Conservation (phyloP, 2,113 vertebrate species). For the Callorhinus ursinus region DNA sequence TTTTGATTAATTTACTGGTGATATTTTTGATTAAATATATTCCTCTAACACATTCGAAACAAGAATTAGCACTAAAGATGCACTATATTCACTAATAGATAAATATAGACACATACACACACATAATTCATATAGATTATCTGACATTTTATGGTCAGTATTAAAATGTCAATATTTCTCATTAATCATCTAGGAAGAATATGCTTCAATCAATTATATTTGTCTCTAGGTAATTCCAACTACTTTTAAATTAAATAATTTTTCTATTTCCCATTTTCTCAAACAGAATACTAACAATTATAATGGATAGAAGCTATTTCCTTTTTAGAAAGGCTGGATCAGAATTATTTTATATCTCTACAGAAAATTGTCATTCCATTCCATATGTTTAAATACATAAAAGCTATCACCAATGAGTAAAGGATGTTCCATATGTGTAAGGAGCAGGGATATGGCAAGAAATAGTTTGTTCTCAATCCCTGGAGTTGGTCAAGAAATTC, state of each 20-base stretch:
- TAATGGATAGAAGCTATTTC: not conserved
- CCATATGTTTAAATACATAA: not conserved
- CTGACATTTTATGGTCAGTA: not conserved
- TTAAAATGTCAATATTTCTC: not conserved
- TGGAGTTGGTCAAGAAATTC: constrained; percentile 31
- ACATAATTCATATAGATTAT: not conserved
- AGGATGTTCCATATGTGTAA: not conserved
- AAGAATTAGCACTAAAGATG: not conserved
- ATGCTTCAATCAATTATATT: not conserved
- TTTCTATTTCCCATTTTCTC: not conserved
- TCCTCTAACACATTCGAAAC: not conserved
- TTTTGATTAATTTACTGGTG: not conserved
- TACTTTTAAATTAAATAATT: constrained; percentile 23
- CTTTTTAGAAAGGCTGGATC: not conserved
- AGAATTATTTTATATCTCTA: not conserved
- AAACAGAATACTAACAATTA: not conserved
- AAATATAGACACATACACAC: not conserved
- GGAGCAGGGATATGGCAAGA: not conserved
- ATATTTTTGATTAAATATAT: not conserved
- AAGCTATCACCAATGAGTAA: not conserved
- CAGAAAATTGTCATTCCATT: not conserved
- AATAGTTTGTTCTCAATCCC: not conserved
- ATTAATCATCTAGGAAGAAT: not conserved
- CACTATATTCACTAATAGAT: not conserved
- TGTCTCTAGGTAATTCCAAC: not conserved